Base-by-base conservation (phyloP, 1,140 invertebrate species). In the Thaumetopoea pityocampa region DNA sequence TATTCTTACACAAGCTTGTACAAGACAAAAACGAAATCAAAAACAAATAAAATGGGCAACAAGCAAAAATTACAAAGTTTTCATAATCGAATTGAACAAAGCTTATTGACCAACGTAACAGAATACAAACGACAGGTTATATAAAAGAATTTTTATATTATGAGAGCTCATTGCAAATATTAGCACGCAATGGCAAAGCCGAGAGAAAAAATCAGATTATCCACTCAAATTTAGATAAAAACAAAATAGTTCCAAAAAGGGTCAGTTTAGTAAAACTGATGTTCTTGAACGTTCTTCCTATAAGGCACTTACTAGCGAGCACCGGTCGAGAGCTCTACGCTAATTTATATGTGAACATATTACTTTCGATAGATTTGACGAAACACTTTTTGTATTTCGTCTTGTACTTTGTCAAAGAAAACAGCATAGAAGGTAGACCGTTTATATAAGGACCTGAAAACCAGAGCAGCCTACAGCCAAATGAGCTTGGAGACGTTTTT, bases 21-120 rank as follows among this genome's bases (percentile, higher is more conserved):
- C 22, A 61, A 67, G 50, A 67, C 47, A 53, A 70, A n/a, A 60
- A 68, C 40, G 28, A 45, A 50, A 14, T 58, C 44, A 10, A 67
- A n/a, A 71, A 66, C 56, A 37, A 65, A 47, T 61, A 56, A 42
- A 63, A 57, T 51, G 66, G 63, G 66, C 66, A 63, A 58, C 42
- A 63, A 59, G 54, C 60, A 40, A 51, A 37, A 55, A 38, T 54
- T 26, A 57, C 28, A 59, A 57, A 52, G 34, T 33, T 44, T 34
- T 38, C 26, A 48, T 33, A 12, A 50, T 33, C 24, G 22, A 45
- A 22, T 40, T 32, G 30, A 27, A 49, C 26, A 10, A 30, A 29
- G 5, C n/a, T 20, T 30, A 9, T 9, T 7, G 16, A 29, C 30
- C 50, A 36, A 59, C 14, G 29, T 23, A 40, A 47, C 18, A 44